phyloP scores from a whole-genome alignment of 35 echinoderm and acorn worm genomes.

The Ophioderma brevispina region DNA sequence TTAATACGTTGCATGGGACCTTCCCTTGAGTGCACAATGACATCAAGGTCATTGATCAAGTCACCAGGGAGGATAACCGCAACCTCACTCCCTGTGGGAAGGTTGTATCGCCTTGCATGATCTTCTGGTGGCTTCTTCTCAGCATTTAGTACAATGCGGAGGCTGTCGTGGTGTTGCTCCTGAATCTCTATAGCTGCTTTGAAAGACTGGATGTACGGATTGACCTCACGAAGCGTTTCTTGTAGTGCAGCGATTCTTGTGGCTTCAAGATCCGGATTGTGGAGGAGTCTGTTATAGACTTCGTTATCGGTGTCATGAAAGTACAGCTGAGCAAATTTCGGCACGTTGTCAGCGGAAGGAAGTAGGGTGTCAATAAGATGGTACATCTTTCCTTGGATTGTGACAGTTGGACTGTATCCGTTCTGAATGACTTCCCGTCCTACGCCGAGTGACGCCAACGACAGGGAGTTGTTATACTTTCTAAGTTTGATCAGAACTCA shows the following conservation, averaged over 20 bases:
- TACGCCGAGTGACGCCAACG: background rate
- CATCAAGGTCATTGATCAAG: slow-evolving; percentile 1
- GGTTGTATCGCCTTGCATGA: slow-evolving; percentile 34
- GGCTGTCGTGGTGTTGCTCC: background rate
- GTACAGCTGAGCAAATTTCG: slow-evolving; percentile 18
- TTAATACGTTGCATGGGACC: background rate
- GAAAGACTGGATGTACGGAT: slow-evolving; percentile 16
- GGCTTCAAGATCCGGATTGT: slow-evolving; percentile 26
- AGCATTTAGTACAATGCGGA: background rate
- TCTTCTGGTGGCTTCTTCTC: slow-evolving; percentile 29
- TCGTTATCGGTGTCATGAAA: slow-evolving; percentile 15
- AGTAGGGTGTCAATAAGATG: background rate
- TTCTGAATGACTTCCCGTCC: background rate
- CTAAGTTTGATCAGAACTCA: background rate
- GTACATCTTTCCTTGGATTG: slow-evolving; percentile 21
- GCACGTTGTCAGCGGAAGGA: background rate
- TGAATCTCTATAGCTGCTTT: slow-evolving; percentile 16
- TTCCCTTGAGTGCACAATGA: slow-evolving; percentile 6
- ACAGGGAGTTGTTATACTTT: background rate
- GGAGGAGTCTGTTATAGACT: background rate
- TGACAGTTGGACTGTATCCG: slow-evolving; percentile 2
- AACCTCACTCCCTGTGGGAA: slow-evolving; percentile 34
- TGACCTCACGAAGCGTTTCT: background rate
- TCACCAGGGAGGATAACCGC: slow-evolving; percentile 24
- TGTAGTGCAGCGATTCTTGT: background rate